phyloP scores from a whole-genome alignment of 2,113 vertebrate species.

The Saccopteryx bilineata region DNA sequence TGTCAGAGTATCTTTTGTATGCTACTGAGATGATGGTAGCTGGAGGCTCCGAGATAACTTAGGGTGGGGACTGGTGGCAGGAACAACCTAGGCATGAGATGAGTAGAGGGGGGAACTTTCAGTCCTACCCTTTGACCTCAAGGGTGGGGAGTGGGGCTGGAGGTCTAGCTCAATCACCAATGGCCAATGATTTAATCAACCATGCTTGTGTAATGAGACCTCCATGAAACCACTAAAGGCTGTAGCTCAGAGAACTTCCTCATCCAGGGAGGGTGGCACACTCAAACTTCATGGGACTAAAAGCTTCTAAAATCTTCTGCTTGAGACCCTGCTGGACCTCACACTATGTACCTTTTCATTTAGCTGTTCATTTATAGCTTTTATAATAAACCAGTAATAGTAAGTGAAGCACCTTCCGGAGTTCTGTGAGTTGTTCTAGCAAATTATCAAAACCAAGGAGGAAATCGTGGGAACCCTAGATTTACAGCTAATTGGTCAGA shows the following conservation, averaged over 20 bases:
- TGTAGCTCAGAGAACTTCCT: neutral
- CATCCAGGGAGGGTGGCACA: neutral
- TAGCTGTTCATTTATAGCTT: neutral
- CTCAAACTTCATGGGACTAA: neutral
- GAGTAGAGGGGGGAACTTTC: neutral
- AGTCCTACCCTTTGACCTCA: neutral
- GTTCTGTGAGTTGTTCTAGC: neutral
- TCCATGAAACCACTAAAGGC: neutral
- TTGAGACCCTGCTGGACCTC: neutral
- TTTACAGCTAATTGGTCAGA: neutral
- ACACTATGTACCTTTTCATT: neutral
- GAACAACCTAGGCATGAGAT: neutral
- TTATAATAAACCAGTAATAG: neutral
- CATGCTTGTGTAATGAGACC: neutral
- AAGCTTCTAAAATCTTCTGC: neutral
- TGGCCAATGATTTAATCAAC: neutral
- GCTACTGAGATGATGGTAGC: neutral
- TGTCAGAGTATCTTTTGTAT: neutral
- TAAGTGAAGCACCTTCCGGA: neutral
- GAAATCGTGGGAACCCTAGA: neutral
- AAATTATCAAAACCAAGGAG: neutral
- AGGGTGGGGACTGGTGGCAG: neutral
- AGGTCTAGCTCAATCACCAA: neutral
- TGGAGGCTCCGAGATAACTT: neutral
- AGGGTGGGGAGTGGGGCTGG: neutral